These are phyloP conservation scores for Caranx melampygus DNA, from an alignment of 2,113 vertebrate genomes.

Conservation along the genomic window DNA sequence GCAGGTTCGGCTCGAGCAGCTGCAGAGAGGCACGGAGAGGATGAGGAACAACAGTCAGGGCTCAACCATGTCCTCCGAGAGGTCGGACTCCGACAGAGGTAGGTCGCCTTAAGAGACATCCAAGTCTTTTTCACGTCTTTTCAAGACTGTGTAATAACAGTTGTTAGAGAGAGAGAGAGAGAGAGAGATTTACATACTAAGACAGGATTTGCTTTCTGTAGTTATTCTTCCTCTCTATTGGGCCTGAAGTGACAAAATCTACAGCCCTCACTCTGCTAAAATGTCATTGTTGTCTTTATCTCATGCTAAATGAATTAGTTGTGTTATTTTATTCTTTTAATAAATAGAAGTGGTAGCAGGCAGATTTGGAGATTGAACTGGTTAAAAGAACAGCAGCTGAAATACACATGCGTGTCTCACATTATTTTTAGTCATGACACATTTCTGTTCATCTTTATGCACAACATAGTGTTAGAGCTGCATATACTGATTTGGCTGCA, in stretches of 20 bases:
- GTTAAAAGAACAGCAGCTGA: background rate
- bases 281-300: too few species aligned
- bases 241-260: too few species aligned
- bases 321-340: too few species aligned
- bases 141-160: too few species aligned
- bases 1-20: constrained; percentile 84
- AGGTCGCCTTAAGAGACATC: background rate
- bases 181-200: too few species aligned
- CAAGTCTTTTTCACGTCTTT: background rate
- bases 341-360: too few species aligned
- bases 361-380: background rate
- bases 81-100: constrained; percentile 91
- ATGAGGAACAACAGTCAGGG: constrained; percentile 89
- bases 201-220: too few species aligned
- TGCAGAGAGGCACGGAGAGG: constrained; percentile 84
- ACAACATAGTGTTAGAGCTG: background rate
- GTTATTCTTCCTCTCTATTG: too few species aligned
- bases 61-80: constrained; percentile 89
- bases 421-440: too few species aligned
- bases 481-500: background rate
- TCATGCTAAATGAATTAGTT: too few species aligned
- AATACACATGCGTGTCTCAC: background rate
- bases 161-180: too few species aligned
- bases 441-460: background rate
- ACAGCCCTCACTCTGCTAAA: too few species aligned